A percentile compares a stretch with the other conserved stretches of the same genome.
Evolutionary conservation across 2,888 invertebrate genomes (phyloP).

Genomic region (Osedax fenrisi): DNA sequence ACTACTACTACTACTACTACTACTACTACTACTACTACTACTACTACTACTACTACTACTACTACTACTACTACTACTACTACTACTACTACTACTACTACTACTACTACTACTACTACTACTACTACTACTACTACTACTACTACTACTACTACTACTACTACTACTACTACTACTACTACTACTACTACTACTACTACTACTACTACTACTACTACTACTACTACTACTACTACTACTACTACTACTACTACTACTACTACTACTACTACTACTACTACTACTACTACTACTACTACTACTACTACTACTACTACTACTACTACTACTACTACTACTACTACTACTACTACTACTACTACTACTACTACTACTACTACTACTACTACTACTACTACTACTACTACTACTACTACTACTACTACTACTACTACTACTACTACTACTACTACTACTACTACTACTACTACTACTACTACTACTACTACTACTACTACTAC

Average conservation of each 20-base stretch:
- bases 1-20: not conserved
- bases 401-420: not conserved
- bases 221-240: not conserved
- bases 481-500: not conserved
- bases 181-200: not conserved
- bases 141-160: conserved; percentile 2
- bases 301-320: not conserved
- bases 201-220: not conserved
- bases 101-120: not conserved
- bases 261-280: not conserved
- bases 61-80: conserved; percentile 7
- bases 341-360: not conserved
- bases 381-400: not conserved
- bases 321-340: not conserved
- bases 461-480: not conserved
- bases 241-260: not conserved
- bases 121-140: not conserved
- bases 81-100: conserved; percentile 4
- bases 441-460: conserved; percentile 2
- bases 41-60: conserved; percentile 5
- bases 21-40: conserved; percentile 3
- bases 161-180: not conserved
- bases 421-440: not conserved
- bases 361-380: not conserved
- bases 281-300: not conserved